Percentiles rank a stretch among this genome's conserved stretches.
These are phyloP conservation scores for Drosophila kanapiae DNA, from an alignment of 1,140 invertebrate species.

Conservation along the genomic window DNA sequence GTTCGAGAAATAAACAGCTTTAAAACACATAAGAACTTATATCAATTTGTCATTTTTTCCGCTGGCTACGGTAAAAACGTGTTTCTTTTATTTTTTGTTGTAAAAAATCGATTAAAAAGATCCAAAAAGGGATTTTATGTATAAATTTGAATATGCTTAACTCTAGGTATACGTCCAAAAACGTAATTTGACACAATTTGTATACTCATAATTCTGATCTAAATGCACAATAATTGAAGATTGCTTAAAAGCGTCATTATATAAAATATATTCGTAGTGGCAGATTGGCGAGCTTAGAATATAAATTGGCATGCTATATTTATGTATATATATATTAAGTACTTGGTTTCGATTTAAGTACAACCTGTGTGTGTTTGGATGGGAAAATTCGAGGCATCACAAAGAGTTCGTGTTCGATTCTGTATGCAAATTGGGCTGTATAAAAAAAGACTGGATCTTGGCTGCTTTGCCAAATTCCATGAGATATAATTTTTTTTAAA, in stretches of 20 bases:
- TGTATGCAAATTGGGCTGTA: conserved; percentile 41
- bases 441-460: conserved; percentile 9
- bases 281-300: conserved; percentile 47
- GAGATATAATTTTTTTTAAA: conserved; percentile 4
- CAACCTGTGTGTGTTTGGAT: conserved; percentile 51
- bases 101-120: conserved; percentile 47
- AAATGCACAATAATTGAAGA: conserved; percentile 45
- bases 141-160: conserved; percentile 29
- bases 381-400: conserved; percentile 37
- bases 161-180: conserved; percentile 43
- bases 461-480: conserved; percentile 10
- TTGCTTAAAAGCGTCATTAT: conserved; percentile 28
- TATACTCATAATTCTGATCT: conserved; percentile 16
- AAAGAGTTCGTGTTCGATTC: conserved; percentile 30
- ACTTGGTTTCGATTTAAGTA: conserved; percentile 62
- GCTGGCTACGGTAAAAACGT: not conserved
- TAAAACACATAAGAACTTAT: not conserved
- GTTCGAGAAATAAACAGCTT: not conserved
- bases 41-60: not conserved
- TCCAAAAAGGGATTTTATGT: conserved; percentile 33
- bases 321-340: conserved; percentile 49
- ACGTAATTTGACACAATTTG: conserved; percentile 55
- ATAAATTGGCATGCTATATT: conserved; percentile 32
- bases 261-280: conserved; percentile 36
- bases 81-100: conserved; percentile 18